Percentiles rank a stretch among this genome's conserved stretches.
Evolutionary conservation across 1,140 invertebrate genomes (phyloP).

Genomic region (Sycobia sp.): DNA sequence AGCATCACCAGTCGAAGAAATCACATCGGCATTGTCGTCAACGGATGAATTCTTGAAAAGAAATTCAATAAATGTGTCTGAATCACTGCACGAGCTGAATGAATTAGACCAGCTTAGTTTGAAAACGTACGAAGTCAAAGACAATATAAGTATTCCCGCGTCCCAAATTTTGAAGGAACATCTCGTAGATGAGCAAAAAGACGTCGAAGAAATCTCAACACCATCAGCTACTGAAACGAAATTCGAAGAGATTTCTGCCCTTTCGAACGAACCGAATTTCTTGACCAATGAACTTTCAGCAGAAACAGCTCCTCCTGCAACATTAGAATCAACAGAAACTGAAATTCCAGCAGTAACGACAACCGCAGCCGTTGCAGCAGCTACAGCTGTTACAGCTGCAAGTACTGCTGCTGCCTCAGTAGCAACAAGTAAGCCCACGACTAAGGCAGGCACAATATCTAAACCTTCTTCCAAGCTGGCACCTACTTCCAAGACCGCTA

Average conservation of each 20-base stretch:
- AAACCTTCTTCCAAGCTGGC: conserved; percentile 42
- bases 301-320: conserved; percentile 23
- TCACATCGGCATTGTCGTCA: no score
- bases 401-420: conserved; percentile 38
- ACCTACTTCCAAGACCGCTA: conserved; percentile 36
- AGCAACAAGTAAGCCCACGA: conserved; percentile 28
- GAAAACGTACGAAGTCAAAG: conserved; percentile 6
- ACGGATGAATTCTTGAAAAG: background rate
- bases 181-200: conserved; percentile 36
- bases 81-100: conserved; percentile 50
- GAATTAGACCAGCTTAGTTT: conserved; percentile 42
- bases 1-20: no score
- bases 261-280: conserved; percentile 9
- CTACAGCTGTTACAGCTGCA: conserved; percentile 41
- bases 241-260: background rate
- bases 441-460: conserved; percentile 39
- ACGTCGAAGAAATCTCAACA: conserved; percentile 27
- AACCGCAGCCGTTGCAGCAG: conserved; percentile 44
- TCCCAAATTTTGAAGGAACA: conserved; percentile 33
- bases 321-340: background rate
- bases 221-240: background rate
- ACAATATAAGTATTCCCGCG: background rate
- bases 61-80: conserved; percentile 41
- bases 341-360: conserved; percentile 40
- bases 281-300: background rate